Conservation (phyloP, 2,797 vertebrate species). For the Microctenopoma lineatum region DNA sequence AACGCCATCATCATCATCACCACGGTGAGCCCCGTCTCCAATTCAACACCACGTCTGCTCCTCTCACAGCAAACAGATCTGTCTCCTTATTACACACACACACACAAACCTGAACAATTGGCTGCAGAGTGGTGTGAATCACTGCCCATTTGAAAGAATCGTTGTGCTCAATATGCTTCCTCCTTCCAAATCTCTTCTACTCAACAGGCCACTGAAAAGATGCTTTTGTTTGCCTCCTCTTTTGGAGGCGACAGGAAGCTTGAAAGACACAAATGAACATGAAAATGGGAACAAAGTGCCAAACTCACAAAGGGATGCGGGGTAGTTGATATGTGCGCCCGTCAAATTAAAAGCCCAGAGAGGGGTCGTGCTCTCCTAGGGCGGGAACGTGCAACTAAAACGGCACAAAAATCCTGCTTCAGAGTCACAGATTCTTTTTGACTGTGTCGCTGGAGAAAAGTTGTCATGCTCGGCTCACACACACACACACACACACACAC, state of each 20-base stretch:
- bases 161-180: slow-evolving; percentile 58
- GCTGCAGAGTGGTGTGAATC: slow-evolving; percentile 51
- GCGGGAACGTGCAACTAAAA: background rate
- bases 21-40: slow-evolving; percentile 20
- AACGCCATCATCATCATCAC: slow-evolving; percentile 31
- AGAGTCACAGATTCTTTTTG: background rate
- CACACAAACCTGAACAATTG: slow-evolving; percentile 27
- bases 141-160: slow-evolving; percentile 35
- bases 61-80: background rate
- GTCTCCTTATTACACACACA: background rate
- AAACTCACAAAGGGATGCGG: slow-evolving; percentile 75
- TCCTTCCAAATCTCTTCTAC: slow-evolving; percentile 84
- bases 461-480: slow-evolving; percentile 11
- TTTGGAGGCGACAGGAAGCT: slow-evolving; percentile 79
- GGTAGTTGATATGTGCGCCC: slow-evolving; percentile 39
- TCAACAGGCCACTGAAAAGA: slow-evolving; percentile 83
- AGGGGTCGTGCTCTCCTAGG: background rate
- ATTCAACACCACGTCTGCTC: slow-evolving; percentile 9
- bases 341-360: slow-evolving; percentile 52
- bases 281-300: slow-evolving; percentile 89
- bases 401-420: background rate
- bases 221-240: slow-evolving; percentile 88
- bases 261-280: slow-evolving; percentile 87
- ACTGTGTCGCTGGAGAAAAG: slow-evolving; percentile 4
- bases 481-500: slow-evolving; percentile 20